Evolutionary conservation across 2,888 invertebrate species (phyloP), one percentile per base, ranked within the genome.

Genomic region (Leucozona laternaria): DNA sequence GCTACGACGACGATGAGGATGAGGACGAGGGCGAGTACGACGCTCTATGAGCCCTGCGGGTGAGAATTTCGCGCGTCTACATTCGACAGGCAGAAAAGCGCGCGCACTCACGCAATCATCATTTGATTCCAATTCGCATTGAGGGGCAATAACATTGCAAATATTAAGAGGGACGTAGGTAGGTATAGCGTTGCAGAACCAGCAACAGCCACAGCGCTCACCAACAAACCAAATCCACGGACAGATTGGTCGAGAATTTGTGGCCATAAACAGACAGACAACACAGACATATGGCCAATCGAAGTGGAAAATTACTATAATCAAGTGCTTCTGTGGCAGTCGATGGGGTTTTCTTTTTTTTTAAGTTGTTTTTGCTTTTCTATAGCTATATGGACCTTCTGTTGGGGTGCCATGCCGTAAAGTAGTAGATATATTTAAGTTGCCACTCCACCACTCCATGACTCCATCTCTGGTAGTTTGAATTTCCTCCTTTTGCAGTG

Each of bases 291-390:
- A 86, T 86, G 82, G 86, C 82, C 82, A 86, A 82, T 82, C 82
- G 75, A 82, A 79, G 86, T 82, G 77, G 86, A 86, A 86, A 86
- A 86, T 86, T 86, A 86, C 86, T 86, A 57, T 86, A 86, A 86
- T 86, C 86, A 86, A 86, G 73, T 86, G 82, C 86, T 86, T 86
- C 86, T 86, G 86, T 86, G 86, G 86, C 86, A 82, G 79, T 86
- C 75, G 64, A 43, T 68, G 71, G 58, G 53, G 48, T 80, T 53
- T 70, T 28, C 40, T 71, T 37, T 58, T 22, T 55, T 31, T 17
- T 25, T 28, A n/a, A 48, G 28, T 73, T 55, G 22, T 11, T n/a
- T 8, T 11, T 31, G 34, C 55, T 45, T 58, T 37, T 58, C 34
- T 60, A 37, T 31, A 8, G 0, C 0, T 8, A 4, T 31, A 31